phyloP scores from a whole-genome alignment of 2,113 vertebrate genomes.

The Pandion haliaetus region DNA sequence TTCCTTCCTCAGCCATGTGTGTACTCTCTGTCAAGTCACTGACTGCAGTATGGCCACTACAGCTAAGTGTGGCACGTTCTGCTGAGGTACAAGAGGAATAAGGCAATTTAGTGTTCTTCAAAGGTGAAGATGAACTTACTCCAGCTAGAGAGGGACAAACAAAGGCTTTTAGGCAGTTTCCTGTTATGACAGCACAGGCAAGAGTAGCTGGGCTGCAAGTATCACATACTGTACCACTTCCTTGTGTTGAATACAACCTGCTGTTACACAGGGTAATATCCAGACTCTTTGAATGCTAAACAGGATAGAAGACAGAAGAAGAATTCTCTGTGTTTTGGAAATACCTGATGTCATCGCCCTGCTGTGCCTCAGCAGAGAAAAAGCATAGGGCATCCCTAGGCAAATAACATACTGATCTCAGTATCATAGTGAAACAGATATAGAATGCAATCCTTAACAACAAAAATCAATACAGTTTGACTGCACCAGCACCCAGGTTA shows the following conservation, averaged over 20 bases:
- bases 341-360: accelerated
- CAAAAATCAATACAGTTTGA: constrained; percentile 29
- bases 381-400: neutral
- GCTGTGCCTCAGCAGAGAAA: neutral
- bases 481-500: neutral
- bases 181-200: neutral
- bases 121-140: neutral
- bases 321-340: neutral
- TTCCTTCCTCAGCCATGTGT: neutral
- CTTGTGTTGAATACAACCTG: neutral
- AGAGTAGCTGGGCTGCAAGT: neutral
- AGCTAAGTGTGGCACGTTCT: accelerated
- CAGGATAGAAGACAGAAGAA: neutral
- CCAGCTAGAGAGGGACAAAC: neutral
- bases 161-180: neutral
- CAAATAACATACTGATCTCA: neutral
- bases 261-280: neutral
- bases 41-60: neutral
- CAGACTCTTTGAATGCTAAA: neutral
- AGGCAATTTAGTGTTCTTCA: neutral
- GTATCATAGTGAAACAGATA: neutral
- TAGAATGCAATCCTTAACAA: neutral
- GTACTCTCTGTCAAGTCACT: neutral
- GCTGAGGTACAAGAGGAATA: neutral
- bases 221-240: neutral